phyloP scores from a whole-genome alignment of 2,888 invertebrate species.

The Agrotis puta region DNA sequence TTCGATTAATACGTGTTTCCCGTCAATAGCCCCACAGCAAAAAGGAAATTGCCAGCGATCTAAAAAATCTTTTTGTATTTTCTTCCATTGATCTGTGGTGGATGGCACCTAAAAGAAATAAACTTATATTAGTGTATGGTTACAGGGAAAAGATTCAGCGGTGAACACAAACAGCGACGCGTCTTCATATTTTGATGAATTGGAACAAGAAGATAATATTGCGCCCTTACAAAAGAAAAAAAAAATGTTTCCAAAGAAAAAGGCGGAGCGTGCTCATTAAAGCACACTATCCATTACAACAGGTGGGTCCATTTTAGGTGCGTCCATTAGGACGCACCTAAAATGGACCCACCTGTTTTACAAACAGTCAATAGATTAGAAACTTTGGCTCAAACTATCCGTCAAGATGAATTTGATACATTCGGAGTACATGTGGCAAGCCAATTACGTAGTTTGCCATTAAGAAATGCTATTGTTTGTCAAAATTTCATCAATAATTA shows the following conservation, averaged over 20 bases:
- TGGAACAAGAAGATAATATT: slow-evolving; percentile 65
- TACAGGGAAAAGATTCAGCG: slow-evolving; percentile 62
- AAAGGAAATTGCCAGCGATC: slow-evolving; percentile 69
- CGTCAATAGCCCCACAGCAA: slow-evolving; percentile 69
- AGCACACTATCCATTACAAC: too few relatives aligned
- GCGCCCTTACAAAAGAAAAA: slow-evolving; percentile 61
- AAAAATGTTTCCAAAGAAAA: slow-evolving; percentile 65
- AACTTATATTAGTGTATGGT: slow-evolving; percentile 59
- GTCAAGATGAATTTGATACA: slow-evolving; percentile 68
- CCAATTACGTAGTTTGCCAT: slow-evolving; percentile 68
- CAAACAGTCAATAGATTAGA: slow-evolving; percentile 58
- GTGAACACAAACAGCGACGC: slow-evolving; percentile 62
- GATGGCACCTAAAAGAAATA: slow-evolving; percentile 67
- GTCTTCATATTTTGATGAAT: slow-evolving; percentile 66
- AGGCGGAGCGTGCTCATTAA: slow-evolving; percentile 60
- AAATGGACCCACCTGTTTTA: slow-evolving; percentile 65
- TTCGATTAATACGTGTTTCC: slow-evolving; percentile 68
- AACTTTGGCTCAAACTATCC: slow-evolving; percentile 58
- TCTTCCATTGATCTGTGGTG: slow-evolving; percentile 65
- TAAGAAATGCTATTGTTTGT: slow-evolving; percentile 63
- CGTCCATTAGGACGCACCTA: slow-evolving; percentile 55
- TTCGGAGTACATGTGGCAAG: slow-evolving; percentile 66
- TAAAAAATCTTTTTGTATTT: slow-evolving; percentile 66
- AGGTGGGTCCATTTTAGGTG: too few relatives aligned
- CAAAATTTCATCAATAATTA: slow-evolving; percentile 69